phyloP scores from a whole-genome alignment of 1,140 invertebrate genomes.

The Pseudachorutes palmiensis region DNA sequence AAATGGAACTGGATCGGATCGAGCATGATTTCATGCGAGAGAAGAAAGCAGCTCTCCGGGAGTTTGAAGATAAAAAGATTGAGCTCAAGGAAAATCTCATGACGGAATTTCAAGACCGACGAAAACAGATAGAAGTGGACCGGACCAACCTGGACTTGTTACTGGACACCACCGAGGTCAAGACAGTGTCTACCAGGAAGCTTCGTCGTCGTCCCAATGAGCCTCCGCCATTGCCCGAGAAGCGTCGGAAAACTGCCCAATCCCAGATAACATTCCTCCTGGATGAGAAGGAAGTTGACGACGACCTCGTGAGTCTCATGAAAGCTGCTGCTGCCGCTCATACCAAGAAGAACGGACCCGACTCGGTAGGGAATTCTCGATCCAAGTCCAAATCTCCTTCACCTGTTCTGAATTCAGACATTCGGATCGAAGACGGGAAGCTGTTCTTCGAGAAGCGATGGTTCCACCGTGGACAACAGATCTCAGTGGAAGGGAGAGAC shows the following conservation, averaged over 20 bases:
- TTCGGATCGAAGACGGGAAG: conserved; percentile 85
- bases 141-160: conserved; percentile 43
- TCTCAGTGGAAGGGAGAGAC: conserved; percentile 83
- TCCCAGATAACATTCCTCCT: conserved; percentile 75
- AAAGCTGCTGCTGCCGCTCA: conserved; percentile 40
- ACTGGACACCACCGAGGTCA: conserved; percentile 45
- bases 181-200: conserved; percentile 67
- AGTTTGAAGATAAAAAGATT: conserved; percentile 91
- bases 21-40: conserved; percentile 81
- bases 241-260: conserved; percentile 62
- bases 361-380: background rate
- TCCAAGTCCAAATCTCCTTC: background rate
- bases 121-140: conserved; percentile 79
- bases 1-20: conserved; percentile 64
- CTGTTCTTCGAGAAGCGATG: conserved; percentile 85
- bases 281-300: conserved; percentile 81
- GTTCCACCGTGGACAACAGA: conserved; percentile 84
- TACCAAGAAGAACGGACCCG: background rate
- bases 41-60: conserved; percentile 75
- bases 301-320: conserved; percentile 74
- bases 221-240: conserved; percentile 72
- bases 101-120: conserved; percentile 85
- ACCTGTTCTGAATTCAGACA: background rate
- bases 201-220: conserved; percentile 84
- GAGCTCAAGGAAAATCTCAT: conserved; percentile 84